phyloP scores from a whole-genome alignment of 2,797 vertebrate genomes.

The Margarornis squamiger region DNA sequence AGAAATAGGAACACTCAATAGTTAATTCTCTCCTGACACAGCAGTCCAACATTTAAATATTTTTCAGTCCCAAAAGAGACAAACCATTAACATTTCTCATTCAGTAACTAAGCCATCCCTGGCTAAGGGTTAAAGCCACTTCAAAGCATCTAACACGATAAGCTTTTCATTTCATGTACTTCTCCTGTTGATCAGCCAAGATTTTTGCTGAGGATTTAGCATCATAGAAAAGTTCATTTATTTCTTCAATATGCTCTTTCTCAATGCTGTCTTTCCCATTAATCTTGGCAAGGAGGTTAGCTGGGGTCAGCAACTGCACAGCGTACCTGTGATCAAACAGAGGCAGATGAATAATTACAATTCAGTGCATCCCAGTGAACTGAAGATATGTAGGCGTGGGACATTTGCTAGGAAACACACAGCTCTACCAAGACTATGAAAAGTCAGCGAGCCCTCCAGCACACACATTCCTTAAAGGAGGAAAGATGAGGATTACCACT shows the following conservation, averaged over 20 bases:
- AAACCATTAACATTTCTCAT: slow-evolving; percentile 43
- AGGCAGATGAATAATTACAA: background rate
- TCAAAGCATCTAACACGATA: slow-evolving; percentile 19
- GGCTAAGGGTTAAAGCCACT: slow-evolving; percentile 22
- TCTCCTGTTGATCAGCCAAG: slow-evolving; percentile 96
- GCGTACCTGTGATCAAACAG: slow-evolving; percentile 84
- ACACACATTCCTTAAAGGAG: background rate
- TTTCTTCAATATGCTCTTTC: slow-evolving; percentile 95
- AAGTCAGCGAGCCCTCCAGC: background rate
- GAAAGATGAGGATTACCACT: background rate
- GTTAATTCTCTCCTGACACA: slow-evolving; percentile 21
- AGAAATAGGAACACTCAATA: background rate
- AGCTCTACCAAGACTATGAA: background rate
- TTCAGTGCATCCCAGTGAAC: background rate
- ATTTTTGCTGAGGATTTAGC: slow-evolving; percentile 98
- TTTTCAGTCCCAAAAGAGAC: slow-evolving; percentile 52
- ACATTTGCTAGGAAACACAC: background rate
- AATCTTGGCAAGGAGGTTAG: slow-evolving; percentile 91
- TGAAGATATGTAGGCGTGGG: background rate
- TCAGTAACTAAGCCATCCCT: slow-evolving; percentile 16
- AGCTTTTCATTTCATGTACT: slow-evolving; percentile 92
- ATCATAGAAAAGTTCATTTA: slow-evolving; percentile 98
- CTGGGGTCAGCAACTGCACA: slow-evolving; percentile 93
- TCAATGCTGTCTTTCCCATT: slow-evolving; percentile 96
- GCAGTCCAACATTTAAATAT: slow-evolving; percentile 47